Evolutionary conservation across 2,113 vertebrate genomes (phyloP), one percentile per base, ranked within the genome.

Genomic region (Tachysurus fulvidraco): DNA sequence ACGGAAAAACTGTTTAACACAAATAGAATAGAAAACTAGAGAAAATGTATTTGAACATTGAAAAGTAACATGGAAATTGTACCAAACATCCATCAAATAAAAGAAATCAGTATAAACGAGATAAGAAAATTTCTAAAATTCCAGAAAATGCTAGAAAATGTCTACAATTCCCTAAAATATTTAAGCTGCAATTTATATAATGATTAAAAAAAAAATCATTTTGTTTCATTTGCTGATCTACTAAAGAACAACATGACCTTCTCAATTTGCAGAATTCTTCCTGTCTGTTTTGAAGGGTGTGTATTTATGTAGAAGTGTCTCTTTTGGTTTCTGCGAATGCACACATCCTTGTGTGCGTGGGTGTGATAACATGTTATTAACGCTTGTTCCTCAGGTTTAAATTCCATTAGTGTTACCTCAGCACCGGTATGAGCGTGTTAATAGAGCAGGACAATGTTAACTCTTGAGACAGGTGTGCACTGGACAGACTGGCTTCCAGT

Each of bases 401-500:
- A 84, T 84, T 84, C 55, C 59, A 50, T 28, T 71, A 65, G 25
- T 28, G 57, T 81, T 67, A 57, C 73, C 55, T 85, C 69, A 69
- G 4, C 64, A 44, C 30, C 19, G 25, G 85, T 80, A 67, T 55
- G 21, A 67, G 41, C 3, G 77, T 36, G 21, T 67, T 23, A 67
- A 54, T 78, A 30, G 73, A 52, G 54, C 64, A 25, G 52, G 67
- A n/a, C 69, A 41, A n/a, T 16, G 54, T 55, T 46, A 17, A 14
- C 25, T 57, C 21, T 81, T 54, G 10, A 64, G 44, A n/a, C 79
- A 76, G 79, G 80, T 83, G 80, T 76, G 67, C 80, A 83, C 67
- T 64, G 79, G 85, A 74, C 80, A 64, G 85, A 87, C 85, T 83
- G 79, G 79, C 85, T 87, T 82, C 25, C 57, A 65, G n/a, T 84